Conservation (phyloP, 2,888 invertebrate species). For the Thymelicus sylvestris region DNA sequence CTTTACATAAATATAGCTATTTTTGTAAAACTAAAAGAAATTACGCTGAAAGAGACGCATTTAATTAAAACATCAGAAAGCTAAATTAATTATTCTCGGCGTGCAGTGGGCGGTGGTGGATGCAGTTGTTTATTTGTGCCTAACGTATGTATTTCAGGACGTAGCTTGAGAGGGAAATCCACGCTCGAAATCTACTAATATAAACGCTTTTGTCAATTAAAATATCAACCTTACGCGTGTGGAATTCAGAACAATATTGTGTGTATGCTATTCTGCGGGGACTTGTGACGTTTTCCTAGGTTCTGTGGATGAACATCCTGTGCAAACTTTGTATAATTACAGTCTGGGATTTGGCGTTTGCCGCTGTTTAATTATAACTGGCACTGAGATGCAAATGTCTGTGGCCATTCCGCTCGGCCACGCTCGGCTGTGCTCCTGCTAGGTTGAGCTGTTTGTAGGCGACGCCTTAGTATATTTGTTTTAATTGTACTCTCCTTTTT, state of each 20-base stretch:
- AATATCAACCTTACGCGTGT: conserved; percentile 49
- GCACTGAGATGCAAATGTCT: conserved; percentile 38
- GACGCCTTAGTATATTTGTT: neutral
- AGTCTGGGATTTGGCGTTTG: conserved; percentile 57
- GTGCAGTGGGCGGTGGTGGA: conserved; percentile 63
- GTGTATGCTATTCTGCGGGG: conserved; percentile 35
- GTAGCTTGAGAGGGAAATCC: conserved; percentile 69
- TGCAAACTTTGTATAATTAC: conserved; percentile 74
- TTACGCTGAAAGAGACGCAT: conserved; percentile 37
- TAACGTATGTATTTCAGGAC: conserved; percentile 67
- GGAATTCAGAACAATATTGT: conserved; percentile 49
- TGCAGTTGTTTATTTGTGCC: conserved; percentile 73
- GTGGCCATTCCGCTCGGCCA: conserved; percentile 9
- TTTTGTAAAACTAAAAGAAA: conserved; percentile 35
- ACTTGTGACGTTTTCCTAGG: conserved; percentile 55
- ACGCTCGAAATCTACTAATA: conserved; percentile 58
- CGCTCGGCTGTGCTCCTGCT: conserved; percentile 15
- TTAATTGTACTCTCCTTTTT: neutral
- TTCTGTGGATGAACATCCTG: conserved; percentile 56
- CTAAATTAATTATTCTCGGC: conserved; percentile 65
- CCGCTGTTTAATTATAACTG: conserved; percentile 61
- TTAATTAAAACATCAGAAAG: conserved; percentile 74
- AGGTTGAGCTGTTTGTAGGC: conserved; percentile 15
- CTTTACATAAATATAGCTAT: conserved; percentile 25
- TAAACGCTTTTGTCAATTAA: conserved; percentile 21